These are phyloP conservation scores for Macrotis lagotis DNA, from an alignment of 2,113 vertebrate genomes.

Conservation along the genomic window DNA sequence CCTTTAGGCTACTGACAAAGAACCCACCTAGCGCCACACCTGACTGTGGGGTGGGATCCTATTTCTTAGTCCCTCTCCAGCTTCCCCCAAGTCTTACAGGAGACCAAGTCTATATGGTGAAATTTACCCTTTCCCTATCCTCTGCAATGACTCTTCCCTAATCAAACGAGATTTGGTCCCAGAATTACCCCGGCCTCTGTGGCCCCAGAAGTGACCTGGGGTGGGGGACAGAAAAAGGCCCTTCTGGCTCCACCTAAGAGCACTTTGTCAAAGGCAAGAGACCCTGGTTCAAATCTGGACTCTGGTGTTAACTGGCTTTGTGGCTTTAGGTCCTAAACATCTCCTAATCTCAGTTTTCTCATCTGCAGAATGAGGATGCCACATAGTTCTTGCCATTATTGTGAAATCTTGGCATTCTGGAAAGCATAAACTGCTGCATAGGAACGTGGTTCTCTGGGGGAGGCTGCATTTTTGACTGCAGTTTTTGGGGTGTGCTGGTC, in stretches of 20 bases:
- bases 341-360: background rate
- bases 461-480: background rate
- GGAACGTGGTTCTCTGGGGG: background rate
- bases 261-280: too few species aligned
- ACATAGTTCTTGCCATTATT: background rate
- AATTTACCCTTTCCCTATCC: background rate
- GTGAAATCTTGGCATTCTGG: too few species aligned
- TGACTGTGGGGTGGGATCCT: too few species aligned
- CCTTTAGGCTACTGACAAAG: background rate
- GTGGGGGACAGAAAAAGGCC: background rate
- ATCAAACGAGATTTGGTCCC: background rate
- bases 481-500: background rate
- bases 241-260: background rate
- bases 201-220: background rate
- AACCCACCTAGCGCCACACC: background rate
- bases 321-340: background rate
- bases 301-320: background rate
- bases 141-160: background rate
- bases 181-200: background rate
- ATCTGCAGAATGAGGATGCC: background rate
- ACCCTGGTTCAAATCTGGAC: too few species aligned
- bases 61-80: background rate
- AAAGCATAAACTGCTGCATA: background rate
- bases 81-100: background rate
- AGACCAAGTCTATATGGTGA: background rate